Evolutionary conservation across 2,797 vertebrate genomes (phyloP), one percentile per base, ranked within the genome.

Genomic region (Pristis pectinata): DNA sequence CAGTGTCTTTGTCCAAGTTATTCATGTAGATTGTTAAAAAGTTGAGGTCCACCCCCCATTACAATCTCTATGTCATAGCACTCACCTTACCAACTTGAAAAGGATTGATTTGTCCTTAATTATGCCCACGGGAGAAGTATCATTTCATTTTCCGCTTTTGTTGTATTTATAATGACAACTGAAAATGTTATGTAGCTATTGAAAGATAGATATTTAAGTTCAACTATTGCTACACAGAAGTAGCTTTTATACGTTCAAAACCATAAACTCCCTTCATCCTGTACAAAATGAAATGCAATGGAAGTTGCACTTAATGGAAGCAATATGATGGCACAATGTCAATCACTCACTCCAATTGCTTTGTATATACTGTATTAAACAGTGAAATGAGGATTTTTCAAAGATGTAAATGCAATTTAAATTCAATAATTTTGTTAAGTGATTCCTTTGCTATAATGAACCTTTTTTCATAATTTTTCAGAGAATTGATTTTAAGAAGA

Each of bases 401-500:
- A 2, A 64, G 3, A n/a, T 41, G 24, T 41, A 9, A 64, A 59
- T 59, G 30, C 7, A 61, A 34, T 1, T 41, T 41, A 22, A 64
- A 76, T 76, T 56, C 8, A 67, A 49, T 53, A 74, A 17, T 94
- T 49, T 56, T 34, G 27, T 76, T 53, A 53, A 93, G 53, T 93
- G 70, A 49, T 56, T 56, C 70, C 44, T 34, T 49, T 37, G 27
- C 61, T 89, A 64, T 89, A 53, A 53, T 92, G 41, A 74, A 15
- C 49, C 37, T 30, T 49, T 76, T 76, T 44, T 76, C 27, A 34
- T 44, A 44, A 70, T 49, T 76, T 94, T 76, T 94, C 92, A 94
- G 92, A 76, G 67, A 53, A 76, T 11, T 94, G 70, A 53, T 34
- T 53, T 94, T 74, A 44, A 74, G 70, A 94, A 94, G 44, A 76